phyloP scores from a whole-genome alignment of 2,888 invertebrate species.

The Sarcophaga rosellei region DNA sequence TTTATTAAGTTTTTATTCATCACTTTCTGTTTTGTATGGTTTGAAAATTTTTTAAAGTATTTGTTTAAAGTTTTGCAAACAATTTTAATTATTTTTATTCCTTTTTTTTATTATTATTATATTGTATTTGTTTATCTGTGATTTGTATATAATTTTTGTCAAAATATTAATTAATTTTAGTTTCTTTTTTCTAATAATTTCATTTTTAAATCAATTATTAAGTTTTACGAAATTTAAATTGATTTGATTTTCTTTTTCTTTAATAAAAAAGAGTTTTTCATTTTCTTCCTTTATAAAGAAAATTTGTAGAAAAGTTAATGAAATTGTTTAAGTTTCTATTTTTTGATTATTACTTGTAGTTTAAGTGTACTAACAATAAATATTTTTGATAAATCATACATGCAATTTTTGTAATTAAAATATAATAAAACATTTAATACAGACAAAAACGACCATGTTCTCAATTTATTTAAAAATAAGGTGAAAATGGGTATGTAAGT shows the following conservation, averaged over 20 bases:
- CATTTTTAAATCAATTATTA: slow-evolving; percentile 40
- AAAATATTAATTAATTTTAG: slow-evolving; percentile 36
- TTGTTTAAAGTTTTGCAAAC: not conserved
- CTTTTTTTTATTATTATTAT: slow-evolving; percentile 23
- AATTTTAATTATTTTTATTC: not conserved
- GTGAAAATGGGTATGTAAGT: too few species aligned
- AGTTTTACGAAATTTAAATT: slow-evolving; percentile 54
- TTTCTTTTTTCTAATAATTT: slow-evolving; percentile 28
- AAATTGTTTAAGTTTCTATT: slow-evolving; percentile 57
- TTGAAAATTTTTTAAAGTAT: not conserved
- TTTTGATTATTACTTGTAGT: slow-evolving; percentile 4
- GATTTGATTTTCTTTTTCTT: slow-evolving; percentile 45
- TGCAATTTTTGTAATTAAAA: slow-evolving; percentile 54
- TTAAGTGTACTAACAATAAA: slow-evolving; percentile 34
- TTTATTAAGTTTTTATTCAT: too few species aligned
- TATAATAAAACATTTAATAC: slow-evolving; percentile 34
- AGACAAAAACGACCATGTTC: too few species aligned
- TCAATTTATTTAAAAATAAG: too few species aligned
- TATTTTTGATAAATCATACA: slow-evolving; percentile 25
- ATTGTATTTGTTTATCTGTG: slow-evolving; percentile 59
- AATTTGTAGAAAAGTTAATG: slow-evolving; percentile 18
- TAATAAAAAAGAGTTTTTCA: slow-evolving; percentile 44
- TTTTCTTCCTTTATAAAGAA: not conserved
- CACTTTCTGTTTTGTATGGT: too few species aligned
- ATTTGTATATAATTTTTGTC: slow-evolving; percentile 63